phyloP scores from a whole-genome alignment of 2,888 invertebrate genomes.

The Pasiphila rectangulata region DNA sequence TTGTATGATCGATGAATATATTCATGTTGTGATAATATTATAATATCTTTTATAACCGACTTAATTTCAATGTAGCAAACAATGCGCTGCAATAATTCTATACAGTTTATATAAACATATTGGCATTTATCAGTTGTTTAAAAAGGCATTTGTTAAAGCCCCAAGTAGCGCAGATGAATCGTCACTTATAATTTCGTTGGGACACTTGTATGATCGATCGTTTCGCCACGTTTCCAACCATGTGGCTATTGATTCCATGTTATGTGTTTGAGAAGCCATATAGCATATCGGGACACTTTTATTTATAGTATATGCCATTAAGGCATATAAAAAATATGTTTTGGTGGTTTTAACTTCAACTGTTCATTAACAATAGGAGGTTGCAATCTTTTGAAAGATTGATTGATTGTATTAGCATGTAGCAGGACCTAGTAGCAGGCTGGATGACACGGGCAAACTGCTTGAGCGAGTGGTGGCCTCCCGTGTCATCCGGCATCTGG shows the following conservation, averaged over 20 bases:
- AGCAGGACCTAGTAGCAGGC: too few species aligned
- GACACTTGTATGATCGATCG: neutral
- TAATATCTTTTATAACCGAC: too few species aligned
- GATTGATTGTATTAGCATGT: neutral
- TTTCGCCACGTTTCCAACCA: neutral
- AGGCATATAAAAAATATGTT: neutral
- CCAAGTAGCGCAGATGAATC: neutral
- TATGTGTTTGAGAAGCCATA: neutral
- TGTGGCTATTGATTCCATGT: neutral
- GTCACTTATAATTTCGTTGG: neutral
- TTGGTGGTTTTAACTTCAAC: neutral
- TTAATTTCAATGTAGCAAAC: neutral
- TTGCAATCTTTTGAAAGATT: neutral
- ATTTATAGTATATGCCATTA: neutral
- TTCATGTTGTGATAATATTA: too few species aligned
- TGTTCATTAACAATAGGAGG: neutral
- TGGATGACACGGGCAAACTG: too few species aligned
- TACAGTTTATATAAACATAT: too few species aligned
- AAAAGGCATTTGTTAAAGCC: neutral
- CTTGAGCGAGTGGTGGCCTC: too few species aligned
- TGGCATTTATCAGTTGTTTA: neutral
- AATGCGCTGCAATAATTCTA: too few species aligned
- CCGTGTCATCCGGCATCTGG: too few species aligned
- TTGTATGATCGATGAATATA: neutral
- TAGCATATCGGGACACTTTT: neutral